phyloP scores from a whole-genome alignment of 2,797 vertebrate genomes.

The Sebastes alutus region DNA sequence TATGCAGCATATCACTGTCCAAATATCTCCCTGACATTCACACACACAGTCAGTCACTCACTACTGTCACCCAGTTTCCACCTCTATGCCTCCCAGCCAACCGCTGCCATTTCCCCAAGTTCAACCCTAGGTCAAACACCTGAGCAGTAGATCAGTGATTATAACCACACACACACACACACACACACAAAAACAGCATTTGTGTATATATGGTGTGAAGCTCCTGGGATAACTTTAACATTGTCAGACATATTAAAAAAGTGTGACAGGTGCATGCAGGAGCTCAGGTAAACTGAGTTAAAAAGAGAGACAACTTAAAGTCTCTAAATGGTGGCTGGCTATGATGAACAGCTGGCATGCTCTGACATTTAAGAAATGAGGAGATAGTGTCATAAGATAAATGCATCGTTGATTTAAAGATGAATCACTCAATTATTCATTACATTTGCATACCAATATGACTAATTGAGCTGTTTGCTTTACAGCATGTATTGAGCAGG shows the following conservation, averaged over 20 bases:
- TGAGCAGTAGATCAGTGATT: constrained; percentile 37
- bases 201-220: background rate
- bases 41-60: constrained; percentile 19
- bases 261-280: background rate
- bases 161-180: background rate
- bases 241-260: background rate
- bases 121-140: constrained; percentile 72
- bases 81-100: constrained; percentile 59
- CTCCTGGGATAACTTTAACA: background rate
- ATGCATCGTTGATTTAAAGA: constrained; percentile 63
- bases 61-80: constrained; percentile 52
- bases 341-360: constrained; percentile 55
- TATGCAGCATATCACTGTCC: constrained; percentile 51
- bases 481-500: constrained; percentile 35
- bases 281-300: background rate
- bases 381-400: constrained; percentile 60
- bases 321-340: constrained; percentile 12
- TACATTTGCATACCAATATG: constrained; percentile 66
- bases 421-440: constrained; percentile 68
- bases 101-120: constrained; percentile 68
- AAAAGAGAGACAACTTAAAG: constrained; percentile 4
- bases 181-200: background rate
- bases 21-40: constrained; percentile 44
- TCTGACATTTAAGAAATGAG: constrained; percentile 72
- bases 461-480: constrained; percentile 64